Conservation (phyloP, 2,888 invertebrate species). For the Sminthurides aquaticus region DNA sequence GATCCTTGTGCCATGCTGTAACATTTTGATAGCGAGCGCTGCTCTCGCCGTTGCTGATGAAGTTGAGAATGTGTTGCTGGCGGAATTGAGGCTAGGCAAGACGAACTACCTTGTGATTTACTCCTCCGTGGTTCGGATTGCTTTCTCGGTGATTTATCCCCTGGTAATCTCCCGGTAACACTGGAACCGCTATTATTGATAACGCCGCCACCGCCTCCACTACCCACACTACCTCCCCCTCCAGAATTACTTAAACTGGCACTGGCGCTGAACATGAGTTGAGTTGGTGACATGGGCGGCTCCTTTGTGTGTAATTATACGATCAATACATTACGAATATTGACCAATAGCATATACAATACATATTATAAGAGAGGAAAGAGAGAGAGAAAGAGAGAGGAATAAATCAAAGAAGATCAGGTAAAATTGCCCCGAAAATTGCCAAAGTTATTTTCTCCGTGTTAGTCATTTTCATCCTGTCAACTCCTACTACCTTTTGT, state of each 20-base stretch:
- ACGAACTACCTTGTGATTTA: conserved; percentile 82
- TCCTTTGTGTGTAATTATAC: conserved; percentile 17
- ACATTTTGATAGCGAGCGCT: conserved; percentile 67
- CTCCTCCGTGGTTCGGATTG: conserved; percentile 51
- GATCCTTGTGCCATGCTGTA: conserved; percentile 62
- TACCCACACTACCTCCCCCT: conserved; percentile 5
- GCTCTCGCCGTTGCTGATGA: conserved; percentile 36
- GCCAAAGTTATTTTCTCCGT: too few relatives aligned
- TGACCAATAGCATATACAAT: not conserved
- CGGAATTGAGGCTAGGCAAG: not conserved
- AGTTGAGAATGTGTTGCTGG: conserved; percentile 16
- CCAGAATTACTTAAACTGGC: conserved; percentile 11
- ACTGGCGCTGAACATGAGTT: conserved; percentile 22
- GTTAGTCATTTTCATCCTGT: too few relatives aligned
- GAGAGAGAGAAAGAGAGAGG: too few relatives aligned
- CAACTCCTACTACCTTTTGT: too few relatives aligned
- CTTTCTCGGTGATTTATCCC: conserved; percentile 16
- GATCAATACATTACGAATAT: conserved; percentile 6
- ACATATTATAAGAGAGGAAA: too few relatives aligned
- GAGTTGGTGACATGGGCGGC: conserved; percentile 25
- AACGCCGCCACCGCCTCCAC: conserved; percentile 7
- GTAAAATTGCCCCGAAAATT: too few relatives aligned
- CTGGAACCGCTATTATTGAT: conserved; percentile 5
- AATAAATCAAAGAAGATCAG: too few relatives aligned
- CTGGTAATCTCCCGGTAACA: not conserved